Evolutionary conservation across 1,140 invertebrate species (phyloP).

Genomic region (Musca vetustissima): DNA sequence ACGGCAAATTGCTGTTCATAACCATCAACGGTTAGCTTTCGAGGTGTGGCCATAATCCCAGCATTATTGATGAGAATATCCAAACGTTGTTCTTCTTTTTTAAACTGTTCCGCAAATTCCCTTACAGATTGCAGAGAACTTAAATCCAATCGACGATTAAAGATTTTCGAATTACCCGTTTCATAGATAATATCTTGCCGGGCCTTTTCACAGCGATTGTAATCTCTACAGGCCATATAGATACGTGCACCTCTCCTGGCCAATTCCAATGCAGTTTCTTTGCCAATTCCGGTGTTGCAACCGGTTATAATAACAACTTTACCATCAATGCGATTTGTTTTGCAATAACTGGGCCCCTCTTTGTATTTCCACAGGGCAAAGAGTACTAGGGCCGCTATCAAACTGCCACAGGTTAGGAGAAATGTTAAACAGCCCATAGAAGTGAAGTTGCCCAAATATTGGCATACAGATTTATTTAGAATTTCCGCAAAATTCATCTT

Average conservation of each 20-base stretch:
- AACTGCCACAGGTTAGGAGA: background rate
- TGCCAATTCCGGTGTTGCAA: conserved; percentile 81
- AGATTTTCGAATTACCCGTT: conserved; percentile 74
- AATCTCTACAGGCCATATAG: conserved; percentile 77
- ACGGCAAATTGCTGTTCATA: conserved; percentile 84
- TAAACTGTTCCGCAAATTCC: conserved; percentile 67
- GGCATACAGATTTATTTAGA: background rate
- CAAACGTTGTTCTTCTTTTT: conserved; percentile 65
- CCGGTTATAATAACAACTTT: conserved; percentile 83
- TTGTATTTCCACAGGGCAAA: background rate
- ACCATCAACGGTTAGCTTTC: conserved; percentile 71
- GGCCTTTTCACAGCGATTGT: conserved; percentile 62
- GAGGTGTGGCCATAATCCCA: conserved; percentile 75
- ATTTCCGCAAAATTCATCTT: conserved; percentile 2
- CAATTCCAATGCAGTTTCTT: conserved; percentile 71
- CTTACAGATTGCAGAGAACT: conserved; percentile 72
- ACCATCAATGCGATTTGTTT: conserved; percentile 49
- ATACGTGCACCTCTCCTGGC: conserved; percentile 72
- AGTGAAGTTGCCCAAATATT: background rate
- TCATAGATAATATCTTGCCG: conserved; percentile 72
- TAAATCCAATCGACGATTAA: conserved; percentile 77
- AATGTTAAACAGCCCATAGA: background rate
- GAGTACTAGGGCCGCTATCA: background rate
- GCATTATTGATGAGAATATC: conserved; percentile 89
- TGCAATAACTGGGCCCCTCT: background rate